A percentile compares a stretch with the other conserved stretches of the same genome.
phyloP scores from a whole-genome alignment of 2,113 vertebrate species.

The Ariopsis seemanni region DNA sequence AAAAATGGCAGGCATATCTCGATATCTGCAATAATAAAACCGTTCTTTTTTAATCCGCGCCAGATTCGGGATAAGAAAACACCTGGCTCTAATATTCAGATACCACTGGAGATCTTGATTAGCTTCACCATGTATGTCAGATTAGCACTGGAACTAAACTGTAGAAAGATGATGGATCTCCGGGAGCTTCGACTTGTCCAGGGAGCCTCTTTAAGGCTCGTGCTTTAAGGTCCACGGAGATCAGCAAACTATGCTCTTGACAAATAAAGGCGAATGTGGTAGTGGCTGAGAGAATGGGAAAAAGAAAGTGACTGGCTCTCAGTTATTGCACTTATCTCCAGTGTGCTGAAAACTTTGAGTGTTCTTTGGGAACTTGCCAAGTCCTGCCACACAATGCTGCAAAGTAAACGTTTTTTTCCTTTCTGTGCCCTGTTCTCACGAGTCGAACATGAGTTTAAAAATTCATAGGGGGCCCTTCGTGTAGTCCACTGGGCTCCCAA shows the following conservation, averaged over 20 bases:
- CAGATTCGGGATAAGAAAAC: background rate
- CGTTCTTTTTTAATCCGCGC: too few relatives aligned
- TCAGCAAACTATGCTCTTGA: constrained; percentile 64
- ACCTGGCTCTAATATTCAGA: constrained; percentile 18
- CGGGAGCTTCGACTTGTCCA: background rate
- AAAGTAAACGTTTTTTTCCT: constrained; percentile 33
- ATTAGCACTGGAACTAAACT: constrained; percentile 7
- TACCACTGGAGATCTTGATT: background rate
- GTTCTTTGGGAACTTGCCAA: constrained; percentile 72
- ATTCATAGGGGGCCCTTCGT: constrained; percentile 36
- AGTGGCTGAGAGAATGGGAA: constrained; percentile 34
- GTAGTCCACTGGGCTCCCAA: background rate
- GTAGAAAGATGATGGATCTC: constrained; percentile 15
- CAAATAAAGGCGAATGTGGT: constrained; percentile 62
- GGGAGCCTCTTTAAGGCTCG: background rate
- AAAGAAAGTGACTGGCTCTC: background rate
- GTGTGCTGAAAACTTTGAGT: constrained; percentile 65
- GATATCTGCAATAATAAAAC: too few relatives aligned
- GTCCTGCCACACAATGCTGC: constrained; percentile 53
- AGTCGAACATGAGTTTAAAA: constrained; percentile 7
- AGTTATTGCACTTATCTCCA: constrained; percentile 40
- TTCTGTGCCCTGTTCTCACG: constrained; percentile 20
- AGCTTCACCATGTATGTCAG: background rate
- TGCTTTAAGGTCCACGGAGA: constrained; percentile 64
- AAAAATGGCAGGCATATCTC: too few relatives aligned